A percentile compares a stretch with the other conserved stretches of the same genome.
These are phyloP conservation scores for Adelognathus sp. DNA, from an alignment of 2,888 invertebrate genomes.

Conservation along the genomic window DNA sequence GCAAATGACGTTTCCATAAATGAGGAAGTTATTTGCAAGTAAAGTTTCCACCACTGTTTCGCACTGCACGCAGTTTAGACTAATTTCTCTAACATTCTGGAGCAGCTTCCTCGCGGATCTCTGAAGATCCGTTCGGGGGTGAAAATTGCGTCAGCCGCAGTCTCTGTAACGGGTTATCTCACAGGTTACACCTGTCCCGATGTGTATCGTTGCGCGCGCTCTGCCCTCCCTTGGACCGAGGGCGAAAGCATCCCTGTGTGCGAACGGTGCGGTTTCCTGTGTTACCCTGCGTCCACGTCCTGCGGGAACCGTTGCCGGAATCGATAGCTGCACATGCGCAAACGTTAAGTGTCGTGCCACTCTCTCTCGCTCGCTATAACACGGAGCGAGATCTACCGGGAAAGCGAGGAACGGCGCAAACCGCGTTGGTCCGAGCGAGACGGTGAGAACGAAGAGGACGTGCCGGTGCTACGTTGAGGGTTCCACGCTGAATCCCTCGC, in stretches of 20 bases:
- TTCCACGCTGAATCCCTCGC: conserved; percentile 79
- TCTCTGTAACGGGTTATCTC: conserved; percentile 31
- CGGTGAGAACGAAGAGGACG: conserved; percentile 53
- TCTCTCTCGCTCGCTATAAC: conserved; percentile 23
- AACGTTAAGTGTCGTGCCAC: conserved; percentile 7
- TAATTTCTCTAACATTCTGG: too few relatives aligned
- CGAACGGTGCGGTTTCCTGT: conserved; percentile 55
- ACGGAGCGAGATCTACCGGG: conserved; percentile 33
- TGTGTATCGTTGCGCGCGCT: conserved; percentile 42
- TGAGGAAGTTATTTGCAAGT: too few relatives aligned
- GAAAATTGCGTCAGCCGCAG: too few relatives aligned
- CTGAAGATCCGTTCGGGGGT: too few relatives aligned
- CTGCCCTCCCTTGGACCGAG: conserved; percentile 19
- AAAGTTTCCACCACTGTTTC: too few relatives aligned
- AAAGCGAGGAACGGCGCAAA: conserved; percentile 51
- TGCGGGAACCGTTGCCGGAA: conserved; percentile 70
- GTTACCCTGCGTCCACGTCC: conserved; percentile 66
- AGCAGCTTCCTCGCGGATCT: too few relatives aligned
- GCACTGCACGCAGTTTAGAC: too few relatives aligned
- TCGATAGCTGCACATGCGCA: conserved; percentile 80
- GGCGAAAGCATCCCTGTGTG: conserved; percentile 26
- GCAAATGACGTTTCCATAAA: too few relatives aligned
- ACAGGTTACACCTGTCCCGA: conserved; percentile 52
- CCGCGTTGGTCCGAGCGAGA: too few relatives aligned
- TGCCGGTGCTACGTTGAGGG: conserved; percentile 67